These are phyloP conservation scores for Drosophila basisetae DNA, from an alignment of 2,888 invertebrate genomes.

Conservation along the genomic window DNA sequence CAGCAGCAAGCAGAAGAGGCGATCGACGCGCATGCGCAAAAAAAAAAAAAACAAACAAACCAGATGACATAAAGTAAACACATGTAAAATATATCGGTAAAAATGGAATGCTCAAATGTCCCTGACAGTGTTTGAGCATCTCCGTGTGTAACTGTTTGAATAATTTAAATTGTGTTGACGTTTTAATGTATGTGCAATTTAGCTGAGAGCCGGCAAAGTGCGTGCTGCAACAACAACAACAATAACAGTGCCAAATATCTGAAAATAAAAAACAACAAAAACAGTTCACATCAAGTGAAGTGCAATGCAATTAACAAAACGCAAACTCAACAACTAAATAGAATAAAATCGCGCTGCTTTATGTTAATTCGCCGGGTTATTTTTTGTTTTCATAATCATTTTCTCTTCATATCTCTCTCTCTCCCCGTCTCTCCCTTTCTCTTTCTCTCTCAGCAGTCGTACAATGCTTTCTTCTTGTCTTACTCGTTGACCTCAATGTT, in stretches of 20 bases:
- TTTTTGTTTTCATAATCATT: constrained; percentile 15
- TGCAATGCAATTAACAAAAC: constrained; percentile 33
- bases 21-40: constrained; percentile 73
- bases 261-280: constrained; percentile 22
- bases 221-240: constrained; percentile 29
- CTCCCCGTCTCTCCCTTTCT: background rate
- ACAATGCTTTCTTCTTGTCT: background rate
- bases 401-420: background rate
- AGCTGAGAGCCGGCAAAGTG: constrained; percentile 48
- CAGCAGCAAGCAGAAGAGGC: constrained; percentile 25
- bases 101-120: background rate
- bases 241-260: constrained; percentile 15
- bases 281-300: constrained; percentile 34
- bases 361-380: constrained; percentile 33
- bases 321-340: constrained; percentile 32
- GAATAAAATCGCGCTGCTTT: constrained; percentile 19
- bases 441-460: background rate
- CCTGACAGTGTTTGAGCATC: constrained; percentile 1
- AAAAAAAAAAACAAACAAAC: constrained; percentile 12
- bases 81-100: constrained; percentile 29
- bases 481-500: constrained; percentile 14
- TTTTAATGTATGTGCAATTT: constrained; percentile 59
- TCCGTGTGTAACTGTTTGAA: constrained; percentile 29
- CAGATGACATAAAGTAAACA: constrained; percentile 1
- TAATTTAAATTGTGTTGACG: constrained; percentile 53